Percentiles rank a stretch among this genome's conserved stretches.
phyloP scores from a whole-genome alignment of 2,113 vertebrate genomes.

The Rhegmatorhina hoffmannsi region DNA sequence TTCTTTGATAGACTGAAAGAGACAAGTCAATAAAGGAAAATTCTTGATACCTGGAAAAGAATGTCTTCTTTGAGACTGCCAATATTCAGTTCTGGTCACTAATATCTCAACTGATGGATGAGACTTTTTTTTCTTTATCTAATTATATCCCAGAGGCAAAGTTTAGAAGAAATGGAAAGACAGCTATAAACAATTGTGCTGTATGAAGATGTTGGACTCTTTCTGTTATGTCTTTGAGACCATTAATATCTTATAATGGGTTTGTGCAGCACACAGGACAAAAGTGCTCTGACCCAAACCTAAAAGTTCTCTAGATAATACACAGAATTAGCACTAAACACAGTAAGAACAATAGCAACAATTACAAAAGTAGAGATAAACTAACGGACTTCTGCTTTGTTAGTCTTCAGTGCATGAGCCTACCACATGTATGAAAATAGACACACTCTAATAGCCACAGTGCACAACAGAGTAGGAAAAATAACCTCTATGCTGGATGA shows the following conservation, averaged over 20 bases:
- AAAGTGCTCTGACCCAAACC: not conserved
- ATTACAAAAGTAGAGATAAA: not conserved
- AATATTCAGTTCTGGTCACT: conserved; percentile 27
- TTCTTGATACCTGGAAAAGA: conserved; percentile 36
- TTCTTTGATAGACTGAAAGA: conserved; percentile 30
- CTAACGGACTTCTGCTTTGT: not conserved
- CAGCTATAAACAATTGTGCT: not conserved
- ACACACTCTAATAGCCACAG: not conserved
- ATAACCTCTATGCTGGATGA: not conserved
- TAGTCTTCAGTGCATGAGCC: not conserved
- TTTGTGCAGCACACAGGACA: not conserved
- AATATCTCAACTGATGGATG: conserved; percentile 14
- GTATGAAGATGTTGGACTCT: not conserved
- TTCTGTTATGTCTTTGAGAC: not conserved
- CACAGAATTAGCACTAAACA: not conserved
- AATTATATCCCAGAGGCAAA: not conserved
- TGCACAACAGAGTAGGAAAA: not conserved
- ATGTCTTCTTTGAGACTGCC: conserved; percentile 1
- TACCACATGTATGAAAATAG: not conserved
- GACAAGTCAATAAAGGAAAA: conserved; percentile 42
- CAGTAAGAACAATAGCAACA: not conserved
- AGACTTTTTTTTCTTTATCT: conserved; percentile 14
- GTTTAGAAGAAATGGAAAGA: not conserved
- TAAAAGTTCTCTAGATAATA: not conserved
- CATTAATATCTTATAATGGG: not conserved